Conservation (phyloP, 2,797 vertebrate species). For the Poecile montanus region DNA sequence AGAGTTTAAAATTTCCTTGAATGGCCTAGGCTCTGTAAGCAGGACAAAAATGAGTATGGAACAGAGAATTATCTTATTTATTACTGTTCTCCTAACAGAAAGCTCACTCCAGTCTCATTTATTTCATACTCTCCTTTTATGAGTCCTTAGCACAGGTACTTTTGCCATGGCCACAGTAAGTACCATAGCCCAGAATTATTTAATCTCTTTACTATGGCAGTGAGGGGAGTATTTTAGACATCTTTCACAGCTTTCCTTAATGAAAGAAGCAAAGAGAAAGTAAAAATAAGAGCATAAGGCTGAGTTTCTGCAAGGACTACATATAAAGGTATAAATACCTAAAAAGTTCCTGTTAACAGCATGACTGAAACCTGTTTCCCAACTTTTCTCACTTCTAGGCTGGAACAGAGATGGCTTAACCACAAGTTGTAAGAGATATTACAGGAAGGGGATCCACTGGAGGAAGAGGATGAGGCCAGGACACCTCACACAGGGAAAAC, state of each 20-base stretch:
- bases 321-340: not conserved
- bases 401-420: not conserved
- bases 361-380: not conserved
- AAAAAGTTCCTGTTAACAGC: not conserved
- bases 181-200: not conserved
- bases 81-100: not conserved
- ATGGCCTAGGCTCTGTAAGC: not conserved
- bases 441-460: not conserved
- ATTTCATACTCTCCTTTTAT: not conserved
- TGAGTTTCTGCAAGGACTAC: not conserved
- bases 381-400: not conserved
- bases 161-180: not conserved
- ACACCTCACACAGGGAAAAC: not conserved
- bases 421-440: not conserved
- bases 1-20: not conserved
- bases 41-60: not conserved
- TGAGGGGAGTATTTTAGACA: accelerated
- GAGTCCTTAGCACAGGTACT: not conserved
- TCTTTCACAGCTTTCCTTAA: not conserved
- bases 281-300: not conserved
- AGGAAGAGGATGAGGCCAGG: not conserved
- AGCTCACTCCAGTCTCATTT: not conserved
- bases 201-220: not conserved
- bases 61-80: not conserved
- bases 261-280: not conserved